Conservation (phyloP, 2,888 invertebrate genomes). For the Griposia aprilina region DNA sequence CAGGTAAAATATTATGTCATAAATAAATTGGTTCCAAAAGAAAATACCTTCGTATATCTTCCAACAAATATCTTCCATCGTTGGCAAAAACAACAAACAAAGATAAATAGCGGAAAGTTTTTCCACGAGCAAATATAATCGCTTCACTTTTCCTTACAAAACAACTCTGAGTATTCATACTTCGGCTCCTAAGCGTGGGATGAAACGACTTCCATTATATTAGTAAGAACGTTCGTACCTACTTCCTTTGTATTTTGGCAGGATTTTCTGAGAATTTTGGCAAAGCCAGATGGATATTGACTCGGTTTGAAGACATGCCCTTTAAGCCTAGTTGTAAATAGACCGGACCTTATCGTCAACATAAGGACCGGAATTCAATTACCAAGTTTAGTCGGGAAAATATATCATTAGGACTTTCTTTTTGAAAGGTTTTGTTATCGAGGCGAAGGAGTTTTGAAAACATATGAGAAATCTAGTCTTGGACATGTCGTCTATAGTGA, state of each 20-base stretch:
- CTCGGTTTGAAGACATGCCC: background rate
- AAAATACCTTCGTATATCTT: slow-evolving; percentile 43
- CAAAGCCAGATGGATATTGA: background rate
- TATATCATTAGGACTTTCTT: background rate
- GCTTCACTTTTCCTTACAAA: slow-evolving; percentile 58
- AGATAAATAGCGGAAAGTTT: slow-evolving; percentile 57
- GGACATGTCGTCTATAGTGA: background rate
- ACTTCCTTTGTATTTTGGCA: slow-evolving; percentile 32
- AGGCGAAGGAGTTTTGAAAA: background rate
- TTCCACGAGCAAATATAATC: slow-evolving; percentile 52
- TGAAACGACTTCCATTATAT: slow-evolving; percentile 46
- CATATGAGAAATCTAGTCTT: background rate
- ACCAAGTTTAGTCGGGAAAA: background rate
- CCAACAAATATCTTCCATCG: slow-evolving; percentile 42
- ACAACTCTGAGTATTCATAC: slow-evolving; percentile 57
- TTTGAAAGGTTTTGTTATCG: background rate
- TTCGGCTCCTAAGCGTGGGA: slow-evolving; percentile 38
- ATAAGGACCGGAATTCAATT: background rate
- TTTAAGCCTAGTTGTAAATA: background rate
- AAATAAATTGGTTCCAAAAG: slow-evolving; percentile 35
- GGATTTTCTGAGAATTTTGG: slow-evolving; percentile 10
- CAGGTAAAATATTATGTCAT: slow-evolving; percentile 26
- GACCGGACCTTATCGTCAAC: background rate
- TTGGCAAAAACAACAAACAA: slow-evolving; percentile 55
- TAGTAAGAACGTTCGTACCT: slow-evolving; percentile 20